Evolutionary conservation across 2,797 vertebrate genomes (phyloP).

Genomic region (Sebastes melanostomus): DNA sequence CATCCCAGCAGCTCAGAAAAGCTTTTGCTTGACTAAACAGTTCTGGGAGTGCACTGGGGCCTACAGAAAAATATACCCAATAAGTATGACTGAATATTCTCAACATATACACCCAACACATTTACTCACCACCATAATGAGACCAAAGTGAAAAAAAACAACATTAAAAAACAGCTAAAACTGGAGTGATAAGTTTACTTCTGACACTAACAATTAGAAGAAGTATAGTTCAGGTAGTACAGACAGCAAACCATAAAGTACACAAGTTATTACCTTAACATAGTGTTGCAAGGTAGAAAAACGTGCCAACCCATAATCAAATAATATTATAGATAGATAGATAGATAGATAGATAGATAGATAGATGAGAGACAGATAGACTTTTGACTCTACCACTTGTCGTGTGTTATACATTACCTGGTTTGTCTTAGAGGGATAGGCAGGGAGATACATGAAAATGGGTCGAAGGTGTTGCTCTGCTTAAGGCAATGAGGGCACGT

Average conservation of each 20-base stretch:
- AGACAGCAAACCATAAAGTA: background rate
- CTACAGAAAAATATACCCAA: background rate
- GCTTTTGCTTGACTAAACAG: background rate
- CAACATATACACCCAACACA: background rate
- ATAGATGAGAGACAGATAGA: background rate
- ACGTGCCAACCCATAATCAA: background rate
- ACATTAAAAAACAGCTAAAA: background rate
- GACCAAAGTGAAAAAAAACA: background rate
- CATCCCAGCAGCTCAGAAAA: background rate
- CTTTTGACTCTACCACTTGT: background rate
- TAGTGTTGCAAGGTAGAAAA: background rate
- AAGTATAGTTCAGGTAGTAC: too few relatives aligned
- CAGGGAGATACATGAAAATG: slow-evolving; percentile 93
- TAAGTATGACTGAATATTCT: background rate
- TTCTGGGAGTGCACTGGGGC: background rate
- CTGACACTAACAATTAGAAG: background rate
- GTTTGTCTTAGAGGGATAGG: slow-evolving; percentile 93
- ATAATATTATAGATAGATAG: background rate
- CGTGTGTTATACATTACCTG: slow-evolving; percentile 79
- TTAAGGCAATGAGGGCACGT: slow-evolving; percentile 96
- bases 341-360: background rate
- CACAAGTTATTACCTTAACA: background rate
- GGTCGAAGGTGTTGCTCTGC: slow-evolving; percentile 96
- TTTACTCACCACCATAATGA: background rate
- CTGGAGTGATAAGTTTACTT: background rate